phyloP scores from a whole-genome alignment of 1,140 invertebrate species.

The Hetaerina americana region DNA sequence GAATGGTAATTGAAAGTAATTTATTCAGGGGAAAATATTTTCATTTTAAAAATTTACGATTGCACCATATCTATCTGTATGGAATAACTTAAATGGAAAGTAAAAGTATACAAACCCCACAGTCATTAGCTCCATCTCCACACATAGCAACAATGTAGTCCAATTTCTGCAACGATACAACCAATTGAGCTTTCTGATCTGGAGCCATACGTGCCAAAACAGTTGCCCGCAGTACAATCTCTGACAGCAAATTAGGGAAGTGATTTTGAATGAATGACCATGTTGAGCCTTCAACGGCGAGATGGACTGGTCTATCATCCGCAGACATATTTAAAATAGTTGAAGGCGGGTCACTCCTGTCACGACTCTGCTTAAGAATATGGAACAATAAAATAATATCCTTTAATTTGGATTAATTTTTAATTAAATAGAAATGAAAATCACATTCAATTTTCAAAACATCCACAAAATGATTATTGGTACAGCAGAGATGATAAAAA shows the following conservation, averaged over 20 bases:
- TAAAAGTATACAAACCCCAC: constrained; percentile 23
- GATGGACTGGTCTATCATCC: constrained; percentile 17
- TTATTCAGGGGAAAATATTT: too few species aligned
- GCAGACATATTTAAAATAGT: neutral
- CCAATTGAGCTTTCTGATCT: constrained; percentile 52
- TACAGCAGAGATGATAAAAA: too few species aligned
- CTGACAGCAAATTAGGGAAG: constrained; percentile 57
- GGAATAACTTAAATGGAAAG: too few species aligned
- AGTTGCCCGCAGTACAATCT: constrained; percentile 28
- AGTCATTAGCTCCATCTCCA: constrained; percentile 48
- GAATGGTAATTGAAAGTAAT: too few species aligned
- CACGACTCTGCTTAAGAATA: neutral
- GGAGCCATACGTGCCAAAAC: constrained; percentile 57
- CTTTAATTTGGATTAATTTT: too few species aligned
- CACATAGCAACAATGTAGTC: constrained; percentile 42
- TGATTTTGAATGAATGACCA: constrained; percentile 58
- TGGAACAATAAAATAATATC: neutral
- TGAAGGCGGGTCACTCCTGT: neutral
- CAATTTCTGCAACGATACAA: constrained; percentile 44
- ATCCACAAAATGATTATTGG: too few species aligned
- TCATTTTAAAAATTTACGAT: too few species aligned
- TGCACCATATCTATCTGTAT: too few species aligned
- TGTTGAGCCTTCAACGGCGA: constrained; percentile 63
- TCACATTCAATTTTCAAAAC: too few species aligned
- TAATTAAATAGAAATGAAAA: too few species aligned